Evolutionary conservation across 2,888 invertebrate genomes (phyloP).

Genomic region (Apodemia mormo): DNA sequence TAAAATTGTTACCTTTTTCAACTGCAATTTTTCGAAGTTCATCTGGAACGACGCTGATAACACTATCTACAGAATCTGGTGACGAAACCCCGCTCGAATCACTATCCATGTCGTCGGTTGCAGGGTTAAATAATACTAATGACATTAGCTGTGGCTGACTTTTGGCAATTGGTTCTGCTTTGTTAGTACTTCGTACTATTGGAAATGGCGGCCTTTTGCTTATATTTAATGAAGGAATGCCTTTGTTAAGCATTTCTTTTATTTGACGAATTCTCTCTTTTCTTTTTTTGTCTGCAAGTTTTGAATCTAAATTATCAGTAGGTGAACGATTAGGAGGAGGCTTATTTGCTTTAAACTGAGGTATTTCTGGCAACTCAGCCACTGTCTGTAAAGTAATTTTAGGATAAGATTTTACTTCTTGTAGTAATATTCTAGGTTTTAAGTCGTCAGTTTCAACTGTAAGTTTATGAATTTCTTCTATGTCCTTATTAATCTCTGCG

Average conservation of each 20-base stretch:
- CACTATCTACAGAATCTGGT: constrained; percentile 93
- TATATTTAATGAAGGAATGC: constrained; percentile 83
- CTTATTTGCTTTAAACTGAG: constrained; percentile 76
- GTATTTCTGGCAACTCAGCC: constrained; percentile 83
- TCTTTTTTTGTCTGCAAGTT: constrained; percentile 77
- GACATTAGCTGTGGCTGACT: constrained; percentile 89
- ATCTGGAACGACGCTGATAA: constrained; percentile 88
- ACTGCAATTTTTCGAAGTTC: constrained; percentile 73
- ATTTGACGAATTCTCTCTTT: constrained; percentile 86
- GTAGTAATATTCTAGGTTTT: constrained; percentile 66
- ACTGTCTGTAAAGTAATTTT: constrained; percentile 84
- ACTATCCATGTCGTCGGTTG: constrained; percentile 94
- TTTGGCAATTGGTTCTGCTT: constrained; percentile 83
- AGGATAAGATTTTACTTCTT: constrained; percentile 76
- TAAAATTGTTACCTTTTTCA: constrained; percentile 65
- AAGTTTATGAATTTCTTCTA: constrained; percentile 75
- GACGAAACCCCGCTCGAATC: constrained; percentile 94
- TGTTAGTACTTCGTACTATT: constrained; percentile 85
- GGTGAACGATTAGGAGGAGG: constrained; percentile 54
- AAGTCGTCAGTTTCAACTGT: constrained; percentile 71
- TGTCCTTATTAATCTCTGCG: constrained; percentile 74
- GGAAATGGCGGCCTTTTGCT: constrained; percentile 82
- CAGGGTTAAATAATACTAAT: constrained; percentile 93
- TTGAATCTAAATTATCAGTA: constrained; percentile 67
- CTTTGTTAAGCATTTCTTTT: constrained; percentile 85